Evolutionary conservation across 2,888 invertebrate species (phyloP).

Genomic region (Bimastos eiseni): DNA sequence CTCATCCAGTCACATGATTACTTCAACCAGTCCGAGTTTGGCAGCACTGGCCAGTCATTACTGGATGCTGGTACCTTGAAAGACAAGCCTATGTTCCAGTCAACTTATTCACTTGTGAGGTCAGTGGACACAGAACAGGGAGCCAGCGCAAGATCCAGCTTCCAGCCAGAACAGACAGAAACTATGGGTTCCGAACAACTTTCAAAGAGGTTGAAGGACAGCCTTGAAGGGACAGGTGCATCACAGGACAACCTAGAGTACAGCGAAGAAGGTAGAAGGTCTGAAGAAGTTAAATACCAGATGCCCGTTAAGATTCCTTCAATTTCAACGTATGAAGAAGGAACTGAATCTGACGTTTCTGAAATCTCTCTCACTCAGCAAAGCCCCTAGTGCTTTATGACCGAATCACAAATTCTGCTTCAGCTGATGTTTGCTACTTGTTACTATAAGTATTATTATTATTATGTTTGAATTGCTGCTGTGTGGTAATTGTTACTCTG

Average conservation of each 20-base stretch:
- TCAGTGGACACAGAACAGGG: neutral
- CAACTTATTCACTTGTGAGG: neutral
- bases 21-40: slow-evolving; percentile 47
- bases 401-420: neutral
- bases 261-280: neutral
- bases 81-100: neutral
- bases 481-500: neutral
- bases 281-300: neutral
- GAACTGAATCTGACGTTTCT: neutral
- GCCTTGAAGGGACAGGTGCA: slow-evolving; percentile 13
- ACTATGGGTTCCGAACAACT: neutral
- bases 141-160: slow-evolving; percentile 10
- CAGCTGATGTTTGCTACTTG: neutral
- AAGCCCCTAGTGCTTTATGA: too few species aligned
- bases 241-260: neutral
- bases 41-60: slow-evolving; percentile 31
- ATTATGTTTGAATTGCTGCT: neutral
- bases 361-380: neutral
- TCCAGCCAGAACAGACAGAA: neutral
- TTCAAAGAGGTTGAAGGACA: slow-evolving; percentile 7
- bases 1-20: slow-evolving; percentile 52
- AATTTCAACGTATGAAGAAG: neutral
- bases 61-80: neutral
- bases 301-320: slow-evolving; percentile 13
- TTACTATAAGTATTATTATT: neutral